phyloP scores from a whole-genome alignment of 1,140 invertebrate species.

The Bombus huntii region DNA sequence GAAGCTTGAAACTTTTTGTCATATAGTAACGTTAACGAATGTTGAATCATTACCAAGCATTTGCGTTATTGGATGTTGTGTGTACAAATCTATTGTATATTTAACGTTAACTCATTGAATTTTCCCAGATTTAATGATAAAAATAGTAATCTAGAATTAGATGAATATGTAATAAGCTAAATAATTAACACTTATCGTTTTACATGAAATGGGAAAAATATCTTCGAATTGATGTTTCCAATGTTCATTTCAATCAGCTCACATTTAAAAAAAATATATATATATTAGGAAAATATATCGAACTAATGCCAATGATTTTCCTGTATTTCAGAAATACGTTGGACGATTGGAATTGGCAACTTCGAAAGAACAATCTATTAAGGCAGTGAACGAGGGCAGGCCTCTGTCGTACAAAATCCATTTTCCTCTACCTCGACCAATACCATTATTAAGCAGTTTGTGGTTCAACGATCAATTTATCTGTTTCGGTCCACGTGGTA shows the following conservation, averaged over 20 bases:
- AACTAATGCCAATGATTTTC: not conserved
- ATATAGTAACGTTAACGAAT: not conserved
- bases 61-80: not conserved
- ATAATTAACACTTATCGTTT: not conserved
- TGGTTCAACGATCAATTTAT: conserved; percentile 70
- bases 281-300: not conserved
- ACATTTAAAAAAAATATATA: not conserved
- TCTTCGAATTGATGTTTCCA: not conserved
- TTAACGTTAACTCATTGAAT: not conserved
- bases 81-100: not conserved
- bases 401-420: conserved; percentile 72
- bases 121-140: not conserved
- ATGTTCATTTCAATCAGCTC: not conserved
- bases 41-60: not conserved
- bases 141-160: not conserved
- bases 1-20: not conserved
- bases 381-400: conserved; percentile 59
- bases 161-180: not conserved
- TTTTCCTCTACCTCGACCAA: conserved; percentile 75
- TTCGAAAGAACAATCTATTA: conserved; percentile 67
- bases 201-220: not conserved
- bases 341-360: conserved; percentile 74
- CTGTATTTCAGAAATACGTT: conserved; percentile 71
- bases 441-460: conserved; percentile 73
- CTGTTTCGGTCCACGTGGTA: conserved; percentile 70